Evolutionary conservation across 1,140 invertebrate species (phyloP).

Genomic region (Nilaparvata lugens): DNA sequence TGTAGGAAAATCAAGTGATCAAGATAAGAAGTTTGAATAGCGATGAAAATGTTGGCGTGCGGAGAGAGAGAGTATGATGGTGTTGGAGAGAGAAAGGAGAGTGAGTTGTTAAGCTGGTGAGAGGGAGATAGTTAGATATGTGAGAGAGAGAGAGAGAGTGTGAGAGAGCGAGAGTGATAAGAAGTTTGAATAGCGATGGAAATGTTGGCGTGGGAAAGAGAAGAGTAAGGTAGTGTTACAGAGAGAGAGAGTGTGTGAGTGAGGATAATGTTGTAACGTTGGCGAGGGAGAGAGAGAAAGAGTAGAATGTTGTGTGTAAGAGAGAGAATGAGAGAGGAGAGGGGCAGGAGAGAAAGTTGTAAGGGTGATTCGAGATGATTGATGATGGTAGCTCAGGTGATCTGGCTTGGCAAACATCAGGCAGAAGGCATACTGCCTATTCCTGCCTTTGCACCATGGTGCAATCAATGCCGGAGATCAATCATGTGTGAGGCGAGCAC

Average conservation of each 20-base stretch:
- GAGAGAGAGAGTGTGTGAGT: too few species aligned
- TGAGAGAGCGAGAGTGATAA: too few species aligned
- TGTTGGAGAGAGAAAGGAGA: too few species aligned
- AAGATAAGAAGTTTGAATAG: not conserved
- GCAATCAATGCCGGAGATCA: too few species aligned
- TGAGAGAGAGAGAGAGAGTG: too few species aligned
- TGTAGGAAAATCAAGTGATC: slow-evolving; percentile 1
- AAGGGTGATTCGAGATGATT: not conserved
- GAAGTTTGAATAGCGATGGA: not conserved
- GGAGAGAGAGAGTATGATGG: not conserved
- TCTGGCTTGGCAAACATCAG: not conserved
- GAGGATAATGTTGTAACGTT: too few species aligned
- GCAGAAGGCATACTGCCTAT: not conserved
- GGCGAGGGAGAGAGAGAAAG: too few species aligned
- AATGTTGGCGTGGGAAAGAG: not conserved
- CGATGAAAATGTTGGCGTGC: not conserved
- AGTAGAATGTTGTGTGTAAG: too few species aligned
- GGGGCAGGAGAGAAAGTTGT: slow-evolving; percentile 6
- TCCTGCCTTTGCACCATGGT: too few species aligned
- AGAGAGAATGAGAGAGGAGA: slow-evolving; percentile 7
- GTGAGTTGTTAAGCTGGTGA: too few species aligned
- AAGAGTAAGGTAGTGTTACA: not conserved
- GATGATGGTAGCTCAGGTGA: not conserved
- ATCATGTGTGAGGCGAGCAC: too few species aligned
- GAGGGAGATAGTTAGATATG: too few species aligned